Conservation (phyloP, 2,888 invertebrate species). For the Oxytorus armatus region DNA sequence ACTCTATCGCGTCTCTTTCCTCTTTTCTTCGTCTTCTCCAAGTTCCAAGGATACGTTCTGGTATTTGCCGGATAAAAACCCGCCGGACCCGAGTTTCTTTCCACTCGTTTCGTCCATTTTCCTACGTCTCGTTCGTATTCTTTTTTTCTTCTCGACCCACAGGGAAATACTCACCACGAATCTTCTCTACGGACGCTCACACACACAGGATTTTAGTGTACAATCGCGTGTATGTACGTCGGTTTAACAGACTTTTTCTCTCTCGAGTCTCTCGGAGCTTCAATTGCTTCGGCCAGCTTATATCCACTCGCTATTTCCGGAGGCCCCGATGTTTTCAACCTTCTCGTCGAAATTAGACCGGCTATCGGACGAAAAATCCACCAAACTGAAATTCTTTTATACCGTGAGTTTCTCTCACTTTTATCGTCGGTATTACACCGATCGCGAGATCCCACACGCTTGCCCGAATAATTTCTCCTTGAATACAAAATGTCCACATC, state of each 20-base stretch:
- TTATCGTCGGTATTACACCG: background rate
- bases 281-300: slow-evolving; percentile 58
- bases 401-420: background rate
- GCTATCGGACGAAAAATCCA: slow-evolving; percentile 33
- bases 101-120: slow-evolving; percentile 28
- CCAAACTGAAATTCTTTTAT: background rate
- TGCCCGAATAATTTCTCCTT: no score
- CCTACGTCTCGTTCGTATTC: background rate
- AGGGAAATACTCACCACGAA: slow-evolving; percentile 40
- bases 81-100: slow-evolving; percentile 12
- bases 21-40: background rate
- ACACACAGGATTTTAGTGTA: no score
- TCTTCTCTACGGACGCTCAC: no score
- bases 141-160: slow-evolving; percentile 29
- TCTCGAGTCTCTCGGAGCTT: slow-evolving; percentile 31
- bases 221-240: no score
- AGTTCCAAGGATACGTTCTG: background rate
- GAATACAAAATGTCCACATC: no score
- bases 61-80: background rate
- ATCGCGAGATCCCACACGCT: no score
- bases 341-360: slow-evolving; percentile 58
- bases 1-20: slow-evolving; percentile 16
- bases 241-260: background rate
- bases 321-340: slow-evolving; percentile 40
- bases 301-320: slow-evolving; percentile 25